A percentile compares a stretch with the other conserved stretches of the same genome.
Evolutionary conservation across 2,797 vertebrate species (phyloP).

Genomic region (Leptoclinus maculatus): DNA sequence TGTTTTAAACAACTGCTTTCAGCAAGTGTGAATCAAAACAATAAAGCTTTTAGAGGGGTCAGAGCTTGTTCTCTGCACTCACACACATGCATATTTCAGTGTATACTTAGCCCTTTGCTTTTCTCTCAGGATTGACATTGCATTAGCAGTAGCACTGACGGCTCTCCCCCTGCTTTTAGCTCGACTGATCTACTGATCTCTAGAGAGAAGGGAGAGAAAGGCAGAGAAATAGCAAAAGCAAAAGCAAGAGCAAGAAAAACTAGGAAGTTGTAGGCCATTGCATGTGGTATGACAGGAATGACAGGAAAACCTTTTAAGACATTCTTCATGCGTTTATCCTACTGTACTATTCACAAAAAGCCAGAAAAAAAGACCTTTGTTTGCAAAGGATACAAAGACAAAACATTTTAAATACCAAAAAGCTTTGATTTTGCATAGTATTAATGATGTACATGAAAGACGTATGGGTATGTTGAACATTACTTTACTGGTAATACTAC

Average conservation of each 20-base stretch:
- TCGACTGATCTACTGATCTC: constrained; percentile 53
- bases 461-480: background rate
- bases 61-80: constrained; percentile 32
- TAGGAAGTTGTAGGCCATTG: background rate
- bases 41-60: constrained; percentile 61
- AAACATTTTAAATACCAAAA: background rate
- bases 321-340: constrained; percentile 9
- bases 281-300: constrained; percentile 9
- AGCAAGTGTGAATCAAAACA: constrained; percentile 43
- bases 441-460: background rate
- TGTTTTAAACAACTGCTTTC: constrained; percentile 49
- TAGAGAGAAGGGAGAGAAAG: too few species aligned
- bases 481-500: background rate
- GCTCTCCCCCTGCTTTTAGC: constrained; percentile 54
- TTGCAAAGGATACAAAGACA: background rate
- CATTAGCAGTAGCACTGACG: constrained; percentile 45
- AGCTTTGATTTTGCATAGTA: background rate
- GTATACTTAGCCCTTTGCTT: constrained; percentile 57
- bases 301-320: constrained; percentile 6
- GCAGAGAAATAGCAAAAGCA: constrained; percentile 11
- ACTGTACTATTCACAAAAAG: background rate
- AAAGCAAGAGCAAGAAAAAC: constrained; percentile 1
- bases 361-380: background rate
- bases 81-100: constrained; percentile 35
- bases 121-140: constrained; percentile 49